These are phyloP conservation scores for Proteles cristata DNA, from an alignment of 2,113 vertebrate species.

Conservation along the genomic window DNA sequence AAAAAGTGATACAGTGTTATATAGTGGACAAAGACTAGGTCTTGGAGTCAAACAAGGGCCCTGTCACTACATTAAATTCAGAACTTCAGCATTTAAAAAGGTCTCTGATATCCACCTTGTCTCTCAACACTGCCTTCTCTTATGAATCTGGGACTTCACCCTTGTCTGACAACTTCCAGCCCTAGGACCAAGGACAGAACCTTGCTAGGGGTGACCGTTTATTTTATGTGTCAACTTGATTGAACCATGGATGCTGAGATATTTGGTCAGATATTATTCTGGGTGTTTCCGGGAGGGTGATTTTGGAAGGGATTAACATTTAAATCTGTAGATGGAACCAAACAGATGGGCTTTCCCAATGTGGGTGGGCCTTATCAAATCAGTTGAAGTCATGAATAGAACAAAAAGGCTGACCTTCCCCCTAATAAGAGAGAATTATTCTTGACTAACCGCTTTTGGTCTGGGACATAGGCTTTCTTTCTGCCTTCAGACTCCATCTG, in stretches of 20 bases:
- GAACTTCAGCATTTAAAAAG: neutral
- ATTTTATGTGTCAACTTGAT: neutral
- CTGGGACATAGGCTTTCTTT: neutral
- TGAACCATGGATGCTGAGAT: neutral
- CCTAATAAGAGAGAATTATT: neutral
- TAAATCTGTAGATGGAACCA: neutral
- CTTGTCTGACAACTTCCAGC: neutral
- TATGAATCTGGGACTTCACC: neutral
- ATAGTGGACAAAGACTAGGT: neutral
- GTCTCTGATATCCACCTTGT: neutral
- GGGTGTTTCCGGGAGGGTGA: neutral
- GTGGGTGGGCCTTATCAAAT: neutral
- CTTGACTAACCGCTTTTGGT: neutral
- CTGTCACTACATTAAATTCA: neutral
- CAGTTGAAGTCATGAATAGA: neutral
- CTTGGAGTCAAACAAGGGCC: neutral
- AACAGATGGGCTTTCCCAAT: neutral
- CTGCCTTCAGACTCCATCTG: neutral
- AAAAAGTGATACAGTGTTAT: neutral
- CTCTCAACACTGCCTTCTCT: neutral
- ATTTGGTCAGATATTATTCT: conserved; percentile 3
- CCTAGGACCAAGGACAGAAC: neutral
- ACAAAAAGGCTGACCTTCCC: neutral
- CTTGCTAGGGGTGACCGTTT: neutral
- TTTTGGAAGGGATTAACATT: neutral